These are phyloP conservation scores for Dysdera silvatica DNA, from an alignment of 1,140 invertebrate species.

Conservation along the genomic window DNA sequence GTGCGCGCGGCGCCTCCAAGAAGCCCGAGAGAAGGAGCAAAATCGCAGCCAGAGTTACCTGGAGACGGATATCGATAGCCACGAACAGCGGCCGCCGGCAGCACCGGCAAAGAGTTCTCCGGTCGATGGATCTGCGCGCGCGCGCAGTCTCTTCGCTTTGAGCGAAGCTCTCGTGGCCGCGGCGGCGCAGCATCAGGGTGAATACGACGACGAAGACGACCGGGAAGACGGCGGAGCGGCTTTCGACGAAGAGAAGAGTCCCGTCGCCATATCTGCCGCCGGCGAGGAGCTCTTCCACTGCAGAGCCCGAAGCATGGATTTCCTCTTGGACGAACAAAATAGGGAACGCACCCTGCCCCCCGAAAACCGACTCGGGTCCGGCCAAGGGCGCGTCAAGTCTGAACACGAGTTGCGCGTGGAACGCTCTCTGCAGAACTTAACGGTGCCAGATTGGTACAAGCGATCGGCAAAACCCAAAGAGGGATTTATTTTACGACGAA, in stretches of 20 bases:
- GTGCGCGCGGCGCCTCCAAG: constrained; percentile 13
- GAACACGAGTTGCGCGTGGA: constrained; percentile 88
- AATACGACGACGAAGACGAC: neutral
- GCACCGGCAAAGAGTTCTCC: no score
- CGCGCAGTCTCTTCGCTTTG: neutral
- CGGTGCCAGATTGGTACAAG: constrained; percentile 91
- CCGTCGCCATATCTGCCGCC: no score
- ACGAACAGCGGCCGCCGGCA: no score
- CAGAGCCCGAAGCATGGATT: constrained; percentile 82
- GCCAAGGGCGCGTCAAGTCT: constrained; percentile 55
- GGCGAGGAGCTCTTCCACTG: constrained; percentile 23
- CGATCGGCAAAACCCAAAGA: constrained; percentile 51
- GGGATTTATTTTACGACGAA: constrained; percentile 36
- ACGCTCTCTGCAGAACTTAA: constrained; percentile 80
- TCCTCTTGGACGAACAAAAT: constrained; percentile 81
- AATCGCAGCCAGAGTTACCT: constrained; percentile 53
- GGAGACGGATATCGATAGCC: constrained; percentile 73
- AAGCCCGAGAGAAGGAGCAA: neutral
- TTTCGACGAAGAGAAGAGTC: constrained; percentile 7
- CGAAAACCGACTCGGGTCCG: constrained; percentile 79
- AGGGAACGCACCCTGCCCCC: constrained; percentile 72
- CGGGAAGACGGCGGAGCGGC: neutral
- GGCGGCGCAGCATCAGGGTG: neutral
- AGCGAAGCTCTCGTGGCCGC: neutral
- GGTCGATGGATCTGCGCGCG: neutral